These are phyloP conservation scores for Ellobius talpinus DNA, from an alignment of 2,113 vertebrate species.

Conservation along the genomic window DNA sequence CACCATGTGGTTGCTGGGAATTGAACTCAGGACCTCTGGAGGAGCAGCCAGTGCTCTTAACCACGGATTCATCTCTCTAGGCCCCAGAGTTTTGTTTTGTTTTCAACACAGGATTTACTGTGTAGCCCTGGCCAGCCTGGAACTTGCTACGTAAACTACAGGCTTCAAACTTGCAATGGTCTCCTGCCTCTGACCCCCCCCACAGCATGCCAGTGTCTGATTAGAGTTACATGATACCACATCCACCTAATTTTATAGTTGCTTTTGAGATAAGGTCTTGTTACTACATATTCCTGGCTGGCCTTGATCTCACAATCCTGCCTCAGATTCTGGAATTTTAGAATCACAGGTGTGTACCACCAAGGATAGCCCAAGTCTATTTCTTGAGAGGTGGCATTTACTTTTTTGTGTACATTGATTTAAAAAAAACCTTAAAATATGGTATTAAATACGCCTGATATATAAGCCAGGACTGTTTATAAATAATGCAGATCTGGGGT, in stretches of 20 bases:
- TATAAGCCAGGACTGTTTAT: background rate
- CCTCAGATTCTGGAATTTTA: background rate
- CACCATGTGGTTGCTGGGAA: no score
- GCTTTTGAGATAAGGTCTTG: background rate
- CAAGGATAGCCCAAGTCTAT: background rate
- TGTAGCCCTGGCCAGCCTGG: background rate
- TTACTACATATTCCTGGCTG: background rate
- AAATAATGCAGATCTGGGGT: background rate
- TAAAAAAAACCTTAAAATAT: background rate
- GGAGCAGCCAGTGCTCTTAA: no score
- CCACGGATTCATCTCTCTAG: no score
- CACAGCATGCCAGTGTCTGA: background rate
- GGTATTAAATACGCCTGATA: background rate
- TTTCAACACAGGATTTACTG: background rate
- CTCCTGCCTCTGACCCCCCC: background rate
- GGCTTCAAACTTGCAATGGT: background rate
- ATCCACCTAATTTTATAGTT: background rate
- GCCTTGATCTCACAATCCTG: background rate
- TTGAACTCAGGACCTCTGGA: no score
- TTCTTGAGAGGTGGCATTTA: constrained; percentile 25
- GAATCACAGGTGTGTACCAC: background rate
- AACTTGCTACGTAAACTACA: background rate
- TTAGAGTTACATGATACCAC: background rate
- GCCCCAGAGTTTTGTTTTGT: background rate
- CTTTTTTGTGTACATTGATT: background rate